phyloP scores from a whole-genome alignment of 2,888 invertebrate genomes.

The Ernsta delagoae region DNA sequence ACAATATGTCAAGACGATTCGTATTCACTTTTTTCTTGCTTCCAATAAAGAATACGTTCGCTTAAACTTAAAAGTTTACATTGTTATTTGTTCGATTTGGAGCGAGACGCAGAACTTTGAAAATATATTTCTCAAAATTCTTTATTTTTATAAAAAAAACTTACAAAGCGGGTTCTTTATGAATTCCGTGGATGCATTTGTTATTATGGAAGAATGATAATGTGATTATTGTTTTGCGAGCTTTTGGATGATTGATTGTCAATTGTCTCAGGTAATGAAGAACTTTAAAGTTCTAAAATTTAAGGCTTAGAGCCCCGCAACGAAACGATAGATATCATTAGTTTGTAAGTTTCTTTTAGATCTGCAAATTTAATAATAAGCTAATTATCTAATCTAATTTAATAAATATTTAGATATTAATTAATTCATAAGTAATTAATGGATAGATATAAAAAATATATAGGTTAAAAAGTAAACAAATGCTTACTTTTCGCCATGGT shows the following conservation, averaged over 20 bases:
- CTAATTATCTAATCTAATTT: no score
- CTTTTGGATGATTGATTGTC: conserved; percentile 75
- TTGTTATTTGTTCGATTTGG: conserved; percentile 82
- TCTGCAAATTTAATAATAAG: no score
- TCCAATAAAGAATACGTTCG: conserved; percentile 80
- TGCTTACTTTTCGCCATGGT: no score
- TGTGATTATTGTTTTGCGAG: conserved; percentile 84
- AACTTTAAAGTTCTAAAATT: conserved; percentile 66
- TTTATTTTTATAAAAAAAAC: conserved; percentile 58
- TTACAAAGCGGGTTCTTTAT: conserved; percentile 78
- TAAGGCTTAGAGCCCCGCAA: conserved; percentile 50
- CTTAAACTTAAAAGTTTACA: conserved; percentile 76
- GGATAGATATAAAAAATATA: no score
- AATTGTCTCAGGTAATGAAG: conserved; percentile 80
- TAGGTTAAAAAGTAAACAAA: no score
- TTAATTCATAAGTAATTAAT: no score
- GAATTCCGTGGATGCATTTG: conserved; percentile 77
- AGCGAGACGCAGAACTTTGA: conserved; percentile 63
- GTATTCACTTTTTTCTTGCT: conserved; percentile 71
- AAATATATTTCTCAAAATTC: conserved; percentile 75
- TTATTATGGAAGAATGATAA: conserved; percentile 83
- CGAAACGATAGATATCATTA: conserved; percentile 43
- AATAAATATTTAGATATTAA: no score
- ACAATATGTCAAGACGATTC: conserved; percentile 79
- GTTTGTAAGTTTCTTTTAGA: conserved; percentile 13